Evolutionary conservation across 92 coral and sea anemone species (phyloP).

Genomic region (Epizoanthus illoricatus): DNA sequence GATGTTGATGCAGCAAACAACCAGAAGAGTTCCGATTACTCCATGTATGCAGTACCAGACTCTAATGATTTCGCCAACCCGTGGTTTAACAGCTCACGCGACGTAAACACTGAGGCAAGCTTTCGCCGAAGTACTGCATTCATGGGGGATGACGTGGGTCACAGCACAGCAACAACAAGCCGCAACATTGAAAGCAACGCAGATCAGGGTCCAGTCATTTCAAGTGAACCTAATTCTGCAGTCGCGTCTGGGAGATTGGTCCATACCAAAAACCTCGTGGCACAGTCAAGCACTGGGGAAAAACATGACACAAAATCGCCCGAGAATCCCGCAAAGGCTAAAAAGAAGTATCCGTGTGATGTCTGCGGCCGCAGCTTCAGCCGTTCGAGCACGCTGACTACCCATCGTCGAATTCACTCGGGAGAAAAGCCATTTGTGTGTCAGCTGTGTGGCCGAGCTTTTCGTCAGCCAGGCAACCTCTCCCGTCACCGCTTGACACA

Average conservation of each 20-base stretch:
- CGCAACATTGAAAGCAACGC: neutral
- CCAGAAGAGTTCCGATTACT: neutral
- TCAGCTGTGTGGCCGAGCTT: conserved; percentile 75
- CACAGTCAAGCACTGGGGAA: neutral
- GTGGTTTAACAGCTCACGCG: neutral
- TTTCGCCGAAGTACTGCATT: neutral
- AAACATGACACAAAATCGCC: neutral
- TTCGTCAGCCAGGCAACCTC: conserved; percentile 77
- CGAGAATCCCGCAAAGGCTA: conserved; percentile 31
- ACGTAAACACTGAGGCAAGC: neutral
- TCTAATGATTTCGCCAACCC: neutral
- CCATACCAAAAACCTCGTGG: neutral
- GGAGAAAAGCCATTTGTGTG: conserved; percentile 80
- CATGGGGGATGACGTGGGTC: neutral
- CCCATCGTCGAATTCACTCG: conserved; percentile 72
- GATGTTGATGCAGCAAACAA: neutral
- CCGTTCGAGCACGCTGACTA: conserved; percentile 75
- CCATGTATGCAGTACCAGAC: neutral
- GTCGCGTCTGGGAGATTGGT: too few relatives aligned
- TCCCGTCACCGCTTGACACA: conserved; percentile 81
- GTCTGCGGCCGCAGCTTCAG: conserved; percentile 75
- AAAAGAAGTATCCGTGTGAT: conserved; percentile 61
- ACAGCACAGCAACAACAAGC: neutral
- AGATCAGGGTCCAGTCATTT: neutral
- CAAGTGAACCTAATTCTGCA: neutral